Conservation (phyloP, 2,113 vertebrate species). For the Crotalus horridus region DNA sequence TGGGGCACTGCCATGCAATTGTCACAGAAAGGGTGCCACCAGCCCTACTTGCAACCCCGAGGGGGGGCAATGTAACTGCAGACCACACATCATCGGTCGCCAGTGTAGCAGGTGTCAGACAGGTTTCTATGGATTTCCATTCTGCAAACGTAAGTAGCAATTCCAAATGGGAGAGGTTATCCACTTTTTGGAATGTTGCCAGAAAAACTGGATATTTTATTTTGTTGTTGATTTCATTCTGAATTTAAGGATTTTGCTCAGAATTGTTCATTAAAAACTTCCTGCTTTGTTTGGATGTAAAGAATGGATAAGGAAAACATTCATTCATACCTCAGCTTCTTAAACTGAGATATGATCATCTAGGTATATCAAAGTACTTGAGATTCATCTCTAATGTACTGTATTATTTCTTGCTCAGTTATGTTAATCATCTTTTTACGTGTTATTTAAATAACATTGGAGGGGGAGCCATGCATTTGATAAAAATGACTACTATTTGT, state of each 20-base stretch:
- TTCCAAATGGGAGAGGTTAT: not conserved
- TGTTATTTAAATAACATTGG: not conserved
- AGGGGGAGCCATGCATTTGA: not conserved
- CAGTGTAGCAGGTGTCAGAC: slow-evolving; percentile 82
- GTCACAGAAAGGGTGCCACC: slow-evolving; percentile 72
- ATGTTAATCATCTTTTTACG: not conserved
- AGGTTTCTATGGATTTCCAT: slow-evolving; percentile 87
- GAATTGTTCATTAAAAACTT: not conserved
- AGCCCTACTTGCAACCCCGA: slow-evolving; percentile 69
- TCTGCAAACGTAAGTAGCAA: slow-evolving; percentile 81
- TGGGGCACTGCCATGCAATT: slow-evolving; percentile 83
- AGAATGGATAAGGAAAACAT: not conserved
- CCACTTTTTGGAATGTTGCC: not conserved
- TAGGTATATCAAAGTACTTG: not conserved
- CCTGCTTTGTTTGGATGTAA: not conserved
- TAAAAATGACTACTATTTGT: not conserved
- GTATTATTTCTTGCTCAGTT: not conserved
- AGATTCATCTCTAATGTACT: not conserved
- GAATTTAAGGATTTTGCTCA: not conserved
- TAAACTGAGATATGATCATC: not conserved
- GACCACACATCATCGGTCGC: slow-evolving; percentile 76
- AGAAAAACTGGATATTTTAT: not conserved
- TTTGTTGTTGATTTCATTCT: not conserved
- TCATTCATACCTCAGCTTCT: not conserved
- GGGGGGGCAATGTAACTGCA: slow-evolving; percentile 88